Evolutionary conservation across 2,797 vertebrate genomes (phyloP), one percentile per base, ranked within the genome.

Genomic region (Megaceryle alcyon): DNA sequence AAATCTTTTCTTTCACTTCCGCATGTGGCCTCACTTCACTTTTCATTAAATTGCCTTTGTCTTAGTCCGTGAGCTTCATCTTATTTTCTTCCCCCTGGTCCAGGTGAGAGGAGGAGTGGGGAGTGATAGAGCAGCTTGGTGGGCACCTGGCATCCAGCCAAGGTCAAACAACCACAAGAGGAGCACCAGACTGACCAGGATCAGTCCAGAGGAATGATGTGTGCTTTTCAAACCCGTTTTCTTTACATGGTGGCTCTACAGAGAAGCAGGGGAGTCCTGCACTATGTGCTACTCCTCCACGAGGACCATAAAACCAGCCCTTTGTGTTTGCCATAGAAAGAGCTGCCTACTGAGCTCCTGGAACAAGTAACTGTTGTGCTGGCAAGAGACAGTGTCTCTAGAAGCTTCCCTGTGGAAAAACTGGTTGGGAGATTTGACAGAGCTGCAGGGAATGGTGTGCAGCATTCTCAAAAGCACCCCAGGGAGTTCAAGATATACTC

Each of bases 291-390:
- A 6, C 8, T 48, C 25, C 53, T 68, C 54, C 3, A 0, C 22
- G 23, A 28, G 29, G 76, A 28, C 46, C 10, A 9, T 18, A 20
- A 64, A 37, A n/a, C 51, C 63, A 57, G 28, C 7, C 22, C 21
- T 28, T 49, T 12, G 33, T 10, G 25, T 14, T 28, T 20, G 56
- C 10, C 1, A 0, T 3, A 4, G 8, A 15, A 56, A 54, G 28
- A 44, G 31, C 64, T 68, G 60, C 43, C 41, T 20, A 6, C 71
- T 26, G 64, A 81, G 77, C 76, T 87, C 28, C 68, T 37, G 83
- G 33, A 61, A 43, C 71, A 69, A 21, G 4, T 7, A 57, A 26
- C 37, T 46, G 61, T 25, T 68, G 49, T 37, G 64, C 71, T 86
- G 65, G 39, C 16, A 41, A 25, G 69, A 60, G 48, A 59, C 14